Base-by-base conservation (phyloP, 2,797 vertebrate species). In the Propithecus deckenii region DNA sequence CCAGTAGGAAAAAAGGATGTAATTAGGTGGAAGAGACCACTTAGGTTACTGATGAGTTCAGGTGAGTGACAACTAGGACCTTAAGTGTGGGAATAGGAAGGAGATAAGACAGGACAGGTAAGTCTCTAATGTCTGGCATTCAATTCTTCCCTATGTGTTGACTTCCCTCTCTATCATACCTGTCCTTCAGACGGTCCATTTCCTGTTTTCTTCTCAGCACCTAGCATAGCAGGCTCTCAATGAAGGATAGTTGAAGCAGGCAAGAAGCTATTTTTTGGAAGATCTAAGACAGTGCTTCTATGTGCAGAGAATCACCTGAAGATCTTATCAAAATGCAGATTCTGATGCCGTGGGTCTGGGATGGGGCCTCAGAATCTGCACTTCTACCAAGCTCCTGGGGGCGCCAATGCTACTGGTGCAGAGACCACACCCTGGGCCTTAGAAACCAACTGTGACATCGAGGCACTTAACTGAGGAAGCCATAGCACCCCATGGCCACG, bases 341-440 rank as follows among this genome's bases (percentile, higher is more conserved):
- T 46, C 38, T 3, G 8, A 43, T 3, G 18, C 25, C 4, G 38
- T 1, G 22, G 38, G 52, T 18, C 59, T 71, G 10, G 10, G 50
- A 43, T 13, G 13, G 30, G 41, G 55, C 35, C 63, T 28, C 5
- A 52, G 52, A 46, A 17, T 6, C 85, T 72, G 35, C 41, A 11
- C 30, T n/a, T 46, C 71, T 10, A 13, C 43, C 38, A 9, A 11
- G 74, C 46, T 46, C 35, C 55, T 25, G 13, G 20, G 35, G 23
- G 50, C 2, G 52, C 59, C 3, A 0, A 9, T 14, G 35, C 83
- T 22, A 4, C 75, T 23, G 41, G 48, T 0, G 0, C 15, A 13
- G 67, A 91, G 43, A 38, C 35, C 57, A 79, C 35, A 28, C 78
- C 81, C 38, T 0, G 11, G 48, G 17, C 63, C 52, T 25, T 5